phyloP scores from a whole-genome alignment of 2,797 vertebrate genomes.

The Choloepus didactylus region DNA sequence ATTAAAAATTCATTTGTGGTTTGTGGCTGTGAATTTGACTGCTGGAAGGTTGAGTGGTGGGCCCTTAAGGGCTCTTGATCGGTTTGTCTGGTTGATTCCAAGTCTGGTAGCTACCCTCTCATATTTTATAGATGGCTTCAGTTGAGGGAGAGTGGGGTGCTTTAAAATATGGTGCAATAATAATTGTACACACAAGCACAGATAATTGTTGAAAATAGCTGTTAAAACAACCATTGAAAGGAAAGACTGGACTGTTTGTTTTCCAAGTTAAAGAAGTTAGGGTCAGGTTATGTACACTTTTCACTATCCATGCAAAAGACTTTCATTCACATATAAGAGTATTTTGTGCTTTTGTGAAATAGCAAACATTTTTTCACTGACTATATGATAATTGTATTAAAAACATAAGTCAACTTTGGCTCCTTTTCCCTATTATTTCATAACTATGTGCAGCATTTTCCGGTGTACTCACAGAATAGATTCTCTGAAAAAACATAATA shows the following conservation, averaged over 20 bases:
- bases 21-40: constrained; percentile 76
- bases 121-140: not conserved
- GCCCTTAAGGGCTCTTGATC: constrained; percentile 56
- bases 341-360: constrained; percentile 16
- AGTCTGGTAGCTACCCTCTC: constrained; percentile 54
- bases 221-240: not conserved
- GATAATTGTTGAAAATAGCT: not conserved
- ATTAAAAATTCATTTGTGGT: constrained; percentile 87
- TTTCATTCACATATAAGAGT: constrained; percentile 31
- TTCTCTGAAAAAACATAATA: constrained; percentile 40
- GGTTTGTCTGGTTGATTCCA: constrained; percentile 60
- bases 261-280: constrained; percentile 41
- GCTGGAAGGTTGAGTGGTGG: constrained; percentile 61
- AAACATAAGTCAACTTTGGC: constrained; percentile 21
- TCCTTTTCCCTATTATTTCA: not conserved
- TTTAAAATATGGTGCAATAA: constrained; percentile 32
- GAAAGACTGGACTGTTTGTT: constrained; percentile 18
- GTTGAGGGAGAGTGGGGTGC: not conserved
- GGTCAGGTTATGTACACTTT: not conserved
- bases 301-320: not conserved
- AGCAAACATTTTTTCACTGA: constrained; percentile 8
- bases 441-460: constrained; percentile 3
- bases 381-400: not conserved
- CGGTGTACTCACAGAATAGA: constrained; percentile 12
- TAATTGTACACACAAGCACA: not conserved